Percentiles rank a stretch among this genome's conserved stretches.
phyloP scores from a whole-genome alignment of 2,113 vertebrate species.

The Lipophrys pholis region DNA sequence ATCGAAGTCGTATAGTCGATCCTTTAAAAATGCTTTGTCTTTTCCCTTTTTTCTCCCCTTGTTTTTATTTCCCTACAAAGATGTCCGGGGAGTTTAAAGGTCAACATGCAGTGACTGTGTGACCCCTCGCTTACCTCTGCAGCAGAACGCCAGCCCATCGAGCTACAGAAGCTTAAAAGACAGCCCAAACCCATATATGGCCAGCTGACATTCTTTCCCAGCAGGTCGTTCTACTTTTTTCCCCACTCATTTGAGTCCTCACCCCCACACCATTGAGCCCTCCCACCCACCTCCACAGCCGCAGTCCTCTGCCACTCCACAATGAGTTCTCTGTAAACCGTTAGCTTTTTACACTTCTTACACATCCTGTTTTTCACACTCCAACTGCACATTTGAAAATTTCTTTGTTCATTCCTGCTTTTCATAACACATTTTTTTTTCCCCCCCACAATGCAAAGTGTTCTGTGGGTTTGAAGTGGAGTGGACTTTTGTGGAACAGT shows the following conservation, averaged over 20 bases:
- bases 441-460: neutral
- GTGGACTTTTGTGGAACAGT: neutral
- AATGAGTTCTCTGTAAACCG: conserved; percentile 65
- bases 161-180: conserved; percentile 50
- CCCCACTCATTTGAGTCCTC: conserved; percentile 59
- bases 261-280: conserved; percentile 39
- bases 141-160: conserved; percentile 36
- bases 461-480: conserved; percentile 7
- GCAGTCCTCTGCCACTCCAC: conserved; percentile 40
- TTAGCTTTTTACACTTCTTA: conserved; percentile 13
- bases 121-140: conserved; percentile 55
- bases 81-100: conserved; percentile 47
- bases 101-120: conserved; percentile 29
- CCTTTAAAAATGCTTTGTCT: no score
- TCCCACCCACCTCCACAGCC: conserved; percentile 29
- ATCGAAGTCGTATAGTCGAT: no score
- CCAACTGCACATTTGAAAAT: conserved; percentile 32
- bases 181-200: conserved; percentile 54
- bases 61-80: conserved; percentile 9
- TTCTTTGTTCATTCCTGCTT: conserved; percentile 20
- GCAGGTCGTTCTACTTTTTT: conserved; percentile 53
- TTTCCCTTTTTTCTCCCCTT: no score
- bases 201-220: conserved; percentile 71
- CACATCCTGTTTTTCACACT: conserved; percentile 30
- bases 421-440: neutral